Evolutionary conservation across 2,888 invertebrate genomes (phyloP).

Genomic region (Cryptops parisi): DNA sequence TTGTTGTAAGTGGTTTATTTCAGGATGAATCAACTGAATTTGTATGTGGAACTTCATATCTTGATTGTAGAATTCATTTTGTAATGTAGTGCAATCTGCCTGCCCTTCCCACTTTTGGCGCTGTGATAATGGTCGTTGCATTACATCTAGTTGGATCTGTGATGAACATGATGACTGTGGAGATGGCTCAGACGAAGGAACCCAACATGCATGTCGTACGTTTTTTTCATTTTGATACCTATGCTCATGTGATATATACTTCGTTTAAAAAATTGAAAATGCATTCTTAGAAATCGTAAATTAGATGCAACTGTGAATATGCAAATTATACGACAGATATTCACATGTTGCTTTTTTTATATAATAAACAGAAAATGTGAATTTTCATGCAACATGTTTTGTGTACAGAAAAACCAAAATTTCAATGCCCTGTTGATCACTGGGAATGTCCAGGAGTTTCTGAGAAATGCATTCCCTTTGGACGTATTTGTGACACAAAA

Average conservation of each 20-base stretch:
- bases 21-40: not conserved
- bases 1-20: slow-evolving; percentile 47
- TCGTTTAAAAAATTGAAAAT: too few relatives aligned
- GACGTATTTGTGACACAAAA: slow-evolving; percentile 74
- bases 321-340: too few relatives aligned
- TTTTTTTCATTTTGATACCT: slow-evolving; percentile 30
- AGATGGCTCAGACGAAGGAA: slow-evolving; percentile 75
- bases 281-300: too few relatives aligned
- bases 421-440: slow-evolving; percentile 36
- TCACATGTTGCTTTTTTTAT: too few relatives aligned
- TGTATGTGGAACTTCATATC: not conserved
- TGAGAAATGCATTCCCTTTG: slow-evolving; percentile 61
- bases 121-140: slow-evolving; percentile 64
- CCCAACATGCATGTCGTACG: slow-evolving; percentile 63
- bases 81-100: slow-evolving; percentile 10
- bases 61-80: too few relatives aligned
- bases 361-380: too few relatives aligned
- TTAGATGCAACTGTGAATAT: too few relatives aligned
- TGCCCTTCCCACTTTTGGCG: slow-evolving; percentile 16
- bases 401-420: slow-evolving; percentile 19
- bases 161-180: slow-evolving; percentile 89
- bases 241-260: too few relatives aligned
- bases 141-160: slow-evolving; percentile 86
- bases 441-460: slow-evolving; percentile 69
- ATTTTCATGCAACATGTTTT: too few relatives aligned